Base-by-base conservation (phyloP, 1,140 invertebrate genomes). In the Conus betulinus region DNA sequence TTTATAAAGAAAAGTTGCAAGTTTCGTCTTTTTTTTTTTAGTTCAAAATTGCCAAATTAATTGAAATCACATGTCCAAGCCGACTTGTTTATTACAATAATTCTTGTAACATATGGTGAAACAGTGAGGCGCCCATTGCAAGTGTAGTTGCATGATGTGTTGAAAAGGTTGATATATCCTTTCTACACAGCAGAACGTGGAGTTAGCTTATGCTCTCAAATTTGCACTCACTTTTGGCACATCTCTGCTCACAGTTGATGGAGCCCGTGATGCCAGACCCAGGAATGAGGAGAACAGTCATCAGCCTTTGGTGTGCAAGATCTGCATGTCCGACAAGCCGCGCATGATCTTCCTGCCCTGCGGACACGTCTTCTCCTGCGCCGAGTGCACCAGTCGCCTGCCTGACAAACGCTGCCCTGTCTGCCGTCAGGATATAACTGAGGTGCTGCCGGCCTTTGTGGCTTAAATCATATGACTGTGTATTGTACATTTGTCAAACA, bases 341-440 rank as follows among this genome's bases (percentile, higher is more conserved):
- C 53, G 57, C 5, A 84, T 84, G 82, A 84, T 84, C 57, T 84
- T 84, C 57, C 82, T 84, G n/a, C 82, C 82, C 82, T 84, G 82
- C 10, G 82, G 82, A 6, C 82, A 84, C 15, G 17, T 84, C 57
- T 60, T 84, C 57, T 84, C 27, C 55, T 84, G 82, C 11, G 82
- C 57, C 57, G 13, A 84, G 57, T 84, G 82, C 27, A 39, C 82
- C 23, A 60, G 55, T 63, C 82, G 82, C 27, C 82, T 84, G 82
- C 82, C 82, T 39, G 57, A 63, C 55, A 63, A 39, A 52, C 53
- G 82, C 13, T 84, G 82, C 82, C 82, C 82, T 27, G 57, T 84
- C 55, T 84, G 82, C 17, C 82, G 82, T 55, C 82, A 63, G 82
- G 55, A 63, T 23, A 84, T 84, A 4, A 2, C 55, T 15, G 82